Conservation (phyloP, 2,113 vertebrate species). For the Bufo bufo region DNA sequence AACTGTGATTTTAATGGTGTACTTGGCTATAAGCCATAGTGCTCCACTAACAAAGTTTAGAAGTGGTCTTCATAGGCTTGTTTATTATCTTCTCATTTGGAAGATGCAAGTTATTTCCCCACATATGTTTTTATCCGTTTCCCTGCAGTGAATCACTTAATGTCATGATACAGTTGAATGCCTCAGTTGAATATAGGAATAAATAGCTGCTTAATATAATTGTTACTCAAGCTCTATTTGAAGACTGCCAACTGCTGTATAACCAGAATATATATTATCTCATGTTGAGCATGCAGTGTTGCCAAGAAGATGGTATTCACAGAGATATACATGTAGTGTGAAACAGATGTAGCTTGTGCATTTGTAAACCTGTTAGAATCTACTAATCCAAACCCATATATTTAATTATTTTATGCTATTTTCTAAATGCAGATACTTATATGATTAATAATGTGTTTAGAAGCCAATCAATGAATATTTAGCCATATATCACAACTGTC, state of each 20-base stretch:
- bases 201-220: constrained; percentile 34
- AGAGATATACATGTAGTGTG: not conserved
- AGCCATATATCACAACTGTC: not conserved
- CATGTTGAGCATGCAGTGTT: not conserved
- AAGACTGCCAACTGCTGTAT: constrained; percentile 24
- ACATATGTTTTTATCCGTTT: constrained; percentile 28
- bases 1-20: constrained; percentile 31
- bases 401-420: not conserved
- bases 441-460: too few species aligned
- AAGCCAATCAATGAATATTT: not conserved
- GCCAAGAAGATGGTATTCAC: constrained; percentile 31
- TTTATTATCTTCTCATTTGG: constrained; percentile 33
- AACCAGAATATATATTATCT: constrained; percentile 21
- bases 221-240: not conserved
- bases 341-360: not conserved
- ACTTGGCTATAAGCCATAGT: not conserved
- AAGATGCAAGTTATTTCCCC: constrained; percentile 19
- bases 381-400: not conserved
- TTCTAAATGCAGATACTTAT: not conserved
- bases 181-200: constrained; percentile 13
- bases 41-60: constrained; percentile 24
- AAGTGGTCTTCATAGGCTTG: constrained; percentile 15
- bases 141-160: constrained; percentile 21
- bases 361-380: not conserved
- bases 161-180: constrained; percentile 27